A percentile compares a stretch with the other conserved stretches of the same genome.
These are phyloP conservation scores for Brevipalpus yothersi DNA, from an alignment of 1,140 invertebrate genomes.

Conservation along the genomic window DNA sequence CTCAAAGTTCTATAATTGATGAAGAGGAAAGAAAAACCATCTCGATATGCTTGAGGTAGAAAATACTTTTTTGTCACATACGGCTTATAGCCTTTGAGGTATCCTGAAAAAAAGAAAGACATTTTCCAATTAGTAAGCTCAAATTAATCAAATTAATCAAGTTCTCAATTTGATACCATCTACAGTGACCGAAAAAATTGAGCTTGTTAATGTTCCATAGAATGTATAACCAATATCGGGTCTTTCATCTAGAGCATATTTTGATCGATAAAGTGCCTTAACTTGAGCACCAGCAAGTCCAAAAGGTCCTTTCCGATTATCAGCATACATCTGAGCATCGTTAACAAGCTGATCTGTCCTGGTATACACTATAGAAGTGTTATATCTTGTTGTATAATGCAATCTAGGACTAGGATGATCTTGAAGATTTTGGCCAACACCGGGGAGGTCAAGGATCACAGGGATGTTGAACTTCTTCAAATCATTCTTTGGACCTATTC, in stretches of 20 bases:
- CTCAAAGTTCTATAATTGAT: too few species aligned
- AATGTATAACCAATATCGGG: conserved; percentile 40
- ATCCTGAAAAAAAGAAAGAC: too few species aligned
- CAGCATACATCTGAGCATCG: neutral
- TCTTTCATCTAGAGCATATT: neutral
- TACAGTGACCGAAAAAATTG: too few species aligned
- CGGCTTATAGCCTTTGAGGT: too few species aligned
- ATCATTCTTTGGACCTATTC: conserved; percentile 40
- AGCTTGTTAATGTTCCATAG: too few species aligned
- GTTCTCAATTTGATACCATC: too few species aligned
- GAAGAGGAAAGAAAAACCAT: too few species aligned
- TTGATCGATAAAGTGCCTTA: neutral
- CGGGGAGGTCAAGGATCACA: conserved; percentile 19
- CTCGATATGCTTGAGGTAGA: too few species aligned
- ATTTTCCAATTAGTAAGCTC: too few species aligned
- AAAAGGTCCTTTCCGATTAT: neutral
- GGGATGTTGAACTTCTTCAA: conserved; percentile 15
- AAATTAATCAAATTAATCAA: too few species aligned
- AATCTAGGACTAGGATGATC: conserved; percentile 17
- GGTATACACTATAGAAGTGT: neutral
- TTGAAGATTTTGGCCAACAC: conserved; percentile 22
- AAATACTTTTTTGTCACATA: too few species aligned
- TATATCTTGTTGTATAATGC: neutral
- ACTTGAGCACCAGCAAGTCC: neutral
- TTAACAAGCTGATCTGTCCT: neutral